phyloP scores from a whole-genome alignment of 2,888 invertebrate species.

The Mesodorylaimus sp. region DNA sequence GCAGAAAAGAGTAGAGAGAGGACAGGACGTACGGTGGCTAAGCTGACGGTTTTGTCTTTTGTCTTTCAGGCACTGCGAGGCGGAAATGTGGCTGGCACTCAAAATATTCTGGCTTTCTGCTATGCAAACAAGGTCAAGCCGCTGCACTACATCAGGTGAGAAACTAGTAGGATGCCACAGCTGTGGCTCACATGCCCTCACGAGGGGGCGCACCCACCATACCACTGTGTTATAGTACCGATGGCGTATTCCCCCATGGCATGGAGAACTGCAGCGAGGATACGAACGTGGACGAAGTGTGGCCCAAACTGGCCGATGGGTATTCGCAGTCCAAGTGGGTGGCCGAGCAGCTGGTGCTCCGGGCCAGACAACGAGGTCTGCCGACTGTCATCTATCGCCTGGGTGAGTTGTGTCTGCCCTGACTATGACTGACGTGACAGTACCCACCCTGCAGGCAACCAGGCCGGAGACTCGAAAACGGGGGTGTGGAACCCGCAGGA shows the following conservation, averaged over 20 bases:
- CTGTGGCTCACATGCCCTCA: not conserved
- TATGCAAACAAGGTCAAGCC: conserved; percentile 34
- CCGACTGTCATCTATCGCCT: conserved; percentile 33
- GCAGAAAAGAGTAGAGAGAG: too few species aligned
- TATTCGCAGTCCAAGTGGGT: conserved; percentile 36
- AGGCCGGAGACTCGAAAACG: conserved; percentile 27
- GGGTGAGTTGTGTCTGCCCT: conserved; percentile 24
- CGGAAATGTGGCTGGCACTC: conserved; percentile 33
- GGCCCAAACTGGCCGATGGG: conserved; percentile 27
- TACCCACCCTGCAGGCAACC: conserved; percentile 22
- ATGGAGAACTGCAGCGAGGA: conserved; percentile 26
- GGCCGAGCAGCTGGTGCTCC: conserved; percentile 32
- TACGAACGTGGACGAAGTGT: conserved; percentile 21
- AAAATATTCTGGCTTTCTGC: conserved; percentile 33
- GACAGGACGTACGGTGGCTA: too few species aligned
- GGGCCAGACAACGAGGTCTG: conserved; percentile 30
- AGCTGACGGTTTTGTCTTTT: conserved; percentile 10
- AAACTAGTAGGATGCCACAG: too few species aligned
- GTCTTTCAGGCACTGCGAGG: conserved; percentile 31
- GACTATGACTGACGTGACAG: conserved; percentile 1
- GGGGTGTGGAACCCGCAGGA: conserved; percentile 33
- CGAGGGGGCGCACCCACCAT: not conserved
- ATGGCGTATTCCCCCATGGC: conserved; percentile 32
- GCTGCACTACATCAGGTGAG: conserved; percentile 33
- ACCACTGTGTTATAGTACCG: conserved; percentile 24